Percentiles rank a stretch among this genome's conserved stretches.
These are phyloP conservation scores for Spilosoma lubricipeda DNA, from an alignment of 2,888 invertebrate species.

Conservation along the genomic window DNA sequence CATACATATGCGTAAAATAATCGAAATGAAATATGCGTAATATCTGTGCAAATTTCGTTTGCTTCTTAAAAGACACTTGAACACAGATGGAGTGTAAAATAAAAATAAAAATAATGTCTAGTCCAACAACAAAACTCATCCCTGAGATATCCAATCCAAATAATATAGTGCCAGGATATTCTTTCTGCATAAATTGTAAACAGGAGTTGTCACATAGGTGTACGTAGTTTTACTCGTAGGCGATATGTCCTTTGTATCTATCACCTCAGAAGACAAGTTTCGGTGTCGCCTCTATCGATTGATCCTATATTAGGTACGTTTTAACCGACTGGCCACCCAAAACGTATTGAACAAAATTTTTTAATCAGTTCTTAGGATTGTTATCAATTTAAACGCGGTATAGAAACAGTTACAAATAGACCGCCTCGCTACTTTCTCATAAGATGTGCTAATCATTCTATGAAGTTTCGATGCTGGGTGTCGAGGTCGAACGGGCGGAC, in stretches of 20 bases:
- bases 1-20: no score
- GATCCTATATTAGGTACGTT: not conserved
- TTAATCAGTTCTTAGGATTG: not conserved
- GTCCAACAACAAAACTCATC: not conserved
- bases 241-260: no score
- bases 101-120: not conserved
- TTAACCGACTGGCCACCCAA: not conserved
- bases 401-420: constrained; percentile 23
- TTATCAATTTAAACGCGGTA: not conserved
- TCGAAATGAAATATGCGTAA: no score
- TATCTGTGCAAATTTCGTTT: not conserved
- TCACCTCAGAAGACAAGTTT: no score
- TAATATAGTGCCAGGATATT: not conserved
- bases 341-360: not conserved
- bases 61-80: not conserved
- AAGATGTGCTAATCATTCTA: constrained; percentile 47
- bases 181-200: not conserved
- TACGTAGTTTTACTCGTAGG: no score
- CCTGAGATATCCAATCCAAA: not conserved
- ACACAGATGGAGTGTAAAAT: not conserved
- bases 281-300: not conserved
- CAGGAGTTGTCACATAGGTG: not conserved
- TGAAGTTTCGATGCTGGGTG: constrained; percentile 66
- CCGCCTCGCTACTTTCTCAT: constrained; percentile 25
- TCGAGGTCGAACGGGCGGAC: constrained; percentile 43